Base-by-base conservation (phyloP, 2,888 invertebrate species). In the Eupithecia inturbata region DNA sequence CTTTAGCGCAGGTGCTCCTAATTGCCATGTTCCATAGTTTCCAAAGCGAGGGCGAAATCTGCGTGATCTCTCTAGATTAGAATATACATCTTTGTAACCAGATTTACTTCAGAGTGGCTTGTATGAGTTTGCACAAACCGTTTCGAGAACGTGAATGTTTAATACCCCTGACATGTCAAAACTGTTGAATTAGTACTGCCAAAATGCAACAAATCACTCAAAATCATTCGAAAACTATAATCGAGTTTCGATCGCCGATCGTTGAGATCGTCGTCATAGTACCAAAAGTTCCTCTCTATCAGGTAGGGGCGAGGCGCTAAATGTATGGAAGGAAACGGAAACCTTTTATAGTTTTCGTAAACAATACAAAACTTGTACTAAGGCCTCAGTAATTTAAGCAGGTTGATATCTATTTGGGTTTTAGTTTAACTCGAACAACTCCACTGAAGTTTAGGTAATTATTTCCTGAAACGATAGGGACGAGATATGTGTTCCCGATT, bases 1-100 rank as follows among this genome's bases (percentile, higher is more conserved):
- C 41, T 68, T 71, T 28, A 60, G 36, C 66, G 33, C 77, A 75
- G 76, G 77, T 79, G 79, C 73, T 68, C 60, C 67, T 76, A 77
- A 79, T 73, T 76, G 73, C 72, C 26, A 33, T 66, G 66, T 66
- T 66, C 66, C 12, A 62, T 33, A 28, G 26, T 31, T 64, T 67
- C 45, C 53, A 67, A 67, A 66, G 39, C 60, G 31, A 63, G 39
- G 31, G 33, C 16, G 28, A 70, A 70, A 53, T 53, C 22, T 70
- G 66, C 31, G 28, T 62, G 31, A 62, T 62, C 62, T 62, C 62
- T 62, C 19, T 19, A 31, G 28, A 62, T 16, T 19, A 31, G 28
- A 62, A 28, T 19, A 31, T 62, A 19, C 9, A 62, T 19, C 31
- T 62, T 60, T 62, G 62, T 31, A 62, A 28, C 62, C 31, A 31